Evolutionary conservation across 2,113 vertebrate genomes (phyloP).

Genomic region (Bubo scandiacus): DNA sequence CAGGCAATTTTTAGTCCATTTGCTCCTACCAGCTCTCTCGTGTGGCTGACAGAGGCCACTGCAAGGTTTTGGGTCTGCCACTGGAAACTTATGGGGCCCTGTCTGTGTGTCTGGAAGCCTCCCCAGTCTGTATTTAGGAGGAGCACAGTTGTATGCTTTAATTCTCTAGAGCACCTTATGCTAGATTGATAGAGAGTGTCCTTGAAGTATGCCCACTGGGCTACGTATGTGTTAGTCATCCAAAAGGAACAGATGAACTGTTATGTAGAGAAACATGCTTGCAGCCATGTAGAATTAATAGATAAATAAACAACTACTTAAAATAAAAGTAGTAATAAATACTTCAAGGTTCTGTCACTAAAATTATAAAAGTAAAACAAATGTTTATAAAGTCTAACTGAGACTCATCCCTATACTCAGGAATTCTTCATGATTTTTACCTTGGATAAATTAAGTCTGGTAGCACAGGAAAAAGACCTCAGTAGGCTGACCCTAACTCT

Average conservation of each 20-base stretch:
- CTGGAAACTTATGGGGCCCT: fast-evolving
- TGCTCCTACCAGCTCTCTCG: not conserved
- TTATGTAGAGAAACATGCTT: not conserved
- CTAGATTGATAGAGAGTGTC: not conserved
- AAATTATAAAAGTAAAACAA: not conserved
- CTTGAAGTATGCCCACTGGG: not conserved
- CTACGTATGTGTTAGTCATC: fast-evolving
- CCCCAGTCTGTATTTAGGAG: not conserved
- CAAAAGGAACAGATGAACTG: not conserved
- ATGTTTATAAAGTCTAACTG: not conserved
- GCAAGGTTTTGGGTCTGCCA: not conserved
- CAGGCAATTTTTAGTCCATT: not conserved
- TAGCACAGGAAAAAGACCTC: not conserved
- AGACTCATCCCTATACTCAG: not conserved
- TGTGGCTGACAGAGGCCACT: not conserved
- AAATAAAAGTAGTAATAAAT: not conserved
- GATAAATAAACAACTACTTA: not conserved
- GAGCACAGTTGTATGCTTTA: not conserved
- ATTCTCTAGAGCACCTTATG: not conserved
- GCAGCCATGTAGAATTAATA: not conserved
- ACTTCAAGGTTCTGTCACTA: not conserved
- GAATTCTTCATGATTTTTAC: not conserved
- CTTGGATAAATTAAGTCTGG: not conserved
- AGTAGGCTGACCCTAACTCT: not conserved
- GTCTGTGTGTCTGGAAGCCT: not conserved